These are phyloP conservation scores for Apis cerana DNA, from an alignment of 1,140 invertebrate genomes.

Conservation along the genomic window DNA sequence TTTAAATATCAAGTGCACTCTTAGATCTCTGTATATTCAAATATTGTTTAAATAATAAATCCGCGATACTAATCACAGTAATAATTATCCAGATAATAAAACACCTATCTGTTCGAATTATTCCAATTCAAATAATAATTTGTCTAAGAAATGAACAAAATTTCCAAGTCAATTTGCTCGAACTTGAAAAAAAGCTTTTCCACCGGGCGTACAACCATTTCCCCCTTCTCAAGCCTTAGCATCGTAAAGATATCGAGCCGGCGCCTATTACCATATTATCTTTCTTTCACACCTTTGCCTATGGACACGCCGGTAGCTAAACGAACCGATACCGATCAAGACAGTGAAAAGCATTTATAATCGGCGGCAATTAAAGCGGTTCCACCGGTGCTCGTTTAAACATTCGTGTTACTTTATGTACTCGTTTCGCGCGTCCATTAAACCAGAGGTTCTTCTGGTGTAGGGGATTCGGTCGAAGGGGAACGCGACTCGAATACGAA, in stretches of 20 bases:
- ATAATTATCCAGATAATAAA: too few relatives aligned
- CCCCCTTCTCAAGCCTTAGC: slow-evolving; percentile 37
- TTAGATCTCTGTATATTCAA: too few relatives aligned
- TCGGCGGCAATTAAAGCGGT: slow-evolving; percentile 47
- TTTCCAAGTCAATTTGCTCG: too few relatives aligned
- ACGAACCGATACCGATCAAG: slow-evolving; percentile 58
- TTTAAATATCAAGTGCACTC: too few relatives aligned
- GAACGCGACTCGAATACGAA: neutral
- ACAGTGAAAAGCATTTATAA: slow-evolving; percentile 48
- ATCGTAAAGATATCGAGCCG: slow-evolving; percentile 52
- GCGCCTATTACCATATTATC: slow-evolving; percentile 65
- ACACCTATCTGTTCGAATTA: too few relatives aligned
- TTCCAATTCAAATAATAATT: too few relatives aligned
- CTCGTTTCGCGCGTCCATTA: neutral
- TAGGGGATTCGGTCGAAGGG: neutral
- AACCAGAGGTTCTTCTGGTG: neutral
- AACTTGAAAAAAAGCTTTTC: too few relatives aligned
- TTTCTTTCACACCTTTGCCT: slow-evolving; percentile 54
- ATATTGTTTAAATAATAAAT: too few relatives aligned
- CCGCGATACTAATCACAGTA: neutral
- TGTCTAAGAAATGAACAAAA: too few relatives aligned
- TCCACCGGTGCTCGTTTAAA: neutral
- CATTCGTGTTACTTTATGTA: slow-evolving; percentile 31
- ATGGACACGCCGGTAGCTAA: slow-evolving; percentile 53
- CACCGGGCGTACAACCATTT: too few relatives aligned